Percentiles rank a stretch among this genome's conserved stretches.
phyloP scores from a whole-genome alignment of 2,888 invertebrate genomes.

The Aphidius colemani region DNA sequence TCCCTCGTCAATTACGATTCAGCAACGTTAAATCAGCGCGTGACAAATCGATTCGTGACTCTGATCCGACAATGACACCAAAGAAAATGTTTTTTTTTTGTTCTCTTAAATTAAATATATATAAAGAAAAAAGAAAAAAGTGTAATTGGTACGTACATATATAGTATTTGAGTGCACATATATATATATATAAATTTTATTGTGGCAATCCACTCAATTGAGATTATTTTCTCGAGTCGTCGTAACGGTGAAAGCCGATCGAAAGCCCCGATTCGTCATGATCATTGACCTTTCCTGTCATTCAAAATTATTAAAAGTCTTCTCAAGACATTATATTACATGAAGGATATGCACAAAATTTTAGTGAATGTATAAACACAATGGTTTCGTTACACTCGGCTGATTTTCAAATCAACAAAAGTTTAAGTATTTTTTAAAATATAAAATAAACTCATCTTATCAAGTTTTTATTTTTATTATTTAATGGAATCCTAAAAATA shows the following conservation, averaged over 20 bases:
- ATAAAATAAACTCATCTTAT: not conserved
- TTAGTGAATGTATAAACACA: no score
- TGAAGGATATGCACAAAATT: no score
- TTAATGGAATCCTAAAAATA: no score
- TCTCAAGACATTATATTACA: no score
- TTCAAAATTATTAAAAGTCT: not conserved
- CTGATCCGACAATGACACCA: slow-evolving; percentile 28
- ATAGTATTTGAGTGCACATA: no score
- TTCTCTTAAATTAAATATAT: slow-evolving; percentile 10
- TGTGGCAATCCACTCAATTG: no score
- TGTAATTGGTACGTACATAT: slow-evolving; percentile 27
- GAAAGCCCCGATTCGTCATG: slow-evolving; percentile 30
- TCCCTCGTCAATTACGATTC: slow-evolving; percentile 9
- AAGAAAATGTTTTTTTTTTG: slow-evolving; percentile 12
- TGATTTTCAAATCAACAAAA: not conserved
- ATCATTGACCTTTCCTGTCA: slow-evolving; percentile 3
- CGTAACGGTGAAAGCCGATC: slow-evolving; percentile 36
- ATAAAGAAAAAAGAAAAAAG: slow-evolving; percentile 20
- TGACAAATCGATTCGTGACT: slow-evolving; percentile 35
- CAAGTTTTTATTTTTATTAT: no score
- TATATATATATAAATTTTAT: no score
- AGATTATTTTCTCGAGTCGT: not conserved
- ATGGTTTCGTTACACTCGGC: not conserved
- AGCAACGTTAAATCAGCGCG: slow-evolving; percentile 23
- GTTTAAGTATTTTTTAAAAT: not conserved